Conservation (phyloP, 2,888 invertebrate species). For the Drosophila phalerata region DNA sequence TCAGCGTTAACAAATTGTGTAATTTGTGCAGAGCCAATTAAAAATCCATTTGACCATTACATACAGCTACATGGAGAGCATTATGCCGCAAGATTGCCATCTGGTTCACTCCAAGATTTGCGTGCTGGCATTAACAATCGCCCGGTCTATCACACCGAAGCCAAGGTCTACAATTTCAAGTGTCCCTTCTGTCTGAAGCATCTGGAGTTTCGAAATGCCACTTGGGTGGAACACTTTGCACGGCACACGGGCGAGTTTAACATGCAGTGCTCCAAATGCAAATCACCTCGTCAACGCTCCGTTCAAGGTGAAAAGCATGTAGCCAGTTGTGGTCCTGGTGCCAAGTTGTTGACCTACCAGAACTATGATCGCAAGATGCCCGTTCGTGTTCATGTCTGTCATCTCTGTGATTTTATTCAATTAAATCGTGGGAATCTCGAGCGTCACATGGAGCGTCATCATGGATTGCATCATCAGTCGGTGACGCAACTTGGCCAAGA, state of each 20-base stretch:
- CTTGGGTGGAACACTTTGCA: slow-evolving; percentile 89
- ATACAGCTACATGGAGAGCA: slow-evolving; percentile 73
- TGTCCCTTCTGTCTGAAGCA: slow-evolving; percentile 82
- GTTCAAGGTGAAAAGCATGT: slow-evolving; percentile 43
- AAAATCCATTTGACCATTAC: slow-evolving; percentile 66
- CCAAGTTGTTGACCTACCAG: background rate
- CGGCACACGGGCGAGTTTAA: slow-evolving; percentile 93
- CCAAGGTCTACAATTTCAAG: slow-evolving; percentile 45
- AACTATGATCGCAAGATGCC: slow-evolving; percentile 1
- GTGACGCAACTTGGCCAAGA: slow-evolving; percentile 11
- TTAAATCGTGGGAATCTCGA: slow-evolving; percentile 88
- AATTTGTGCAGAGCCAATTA: slow-evolving; percentile 61
- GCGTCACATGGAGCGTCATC: slow-evolving; percentile 87
- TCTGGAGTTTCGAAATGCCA: slow-evolving; percentile 42
- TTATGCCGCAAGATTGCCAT: slow-evolving; percentile 78
- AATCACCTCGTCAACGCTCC: slow-evolving; percentile 20
- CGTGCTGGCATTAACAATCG: slow-evolving; percentile 46
- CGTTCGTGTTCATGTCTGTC: slow-evolving; percentile 88
- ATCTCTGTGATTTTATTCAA: slow-evolving; percentile 91
- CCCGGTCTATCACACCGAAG: slow-evolving; percentile 26
- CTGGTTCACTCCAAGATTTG: slow-evolving; percentile 64
- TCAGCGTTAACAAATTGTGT: slow-evolving; percentile 66
- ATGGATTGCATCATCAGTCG: slow-evolving; percentile 50
- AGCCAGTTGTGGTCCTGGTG: slow-evolving; percentile 26
- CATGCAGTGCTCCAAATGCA: slow-evolving; percentile 88